These are phyloP conservation scores for Bergia sp. DNA, from an alignment of 92 coral and sea anemone genomes.

Conservation along the genomic window DNA sequence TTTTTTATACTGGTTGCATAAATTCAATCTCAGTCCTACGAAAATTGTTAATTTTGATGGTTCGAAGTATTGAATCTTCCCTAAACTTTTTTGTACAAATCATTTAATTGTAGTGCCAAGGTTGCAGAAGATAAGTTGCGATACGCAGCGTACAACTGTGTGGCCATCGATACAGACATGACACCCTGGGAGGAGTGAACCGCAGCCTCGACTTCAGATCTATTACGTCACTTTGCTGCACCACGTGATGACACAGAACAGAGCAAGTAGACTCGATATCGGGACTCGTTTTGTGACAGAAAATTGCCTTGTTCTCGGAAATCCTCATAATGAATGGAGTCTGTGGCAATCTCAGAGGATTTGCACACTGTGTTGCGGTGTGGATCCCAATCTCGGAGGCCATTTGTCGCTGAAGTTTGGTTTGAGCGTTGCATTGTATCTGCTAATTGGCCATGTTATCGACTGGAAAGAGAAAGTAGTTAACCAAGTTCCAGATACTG, in stretches of 20 bases:
- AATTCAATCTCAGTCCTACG: no score
- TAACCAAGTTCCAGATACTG: no score
- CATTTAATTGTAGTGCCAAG: conserved; percentile 69
- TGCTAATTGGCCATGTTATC: neutral
- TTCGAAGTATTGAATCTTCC: neutral
- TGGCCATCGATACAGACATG: conserved; percentile 96
- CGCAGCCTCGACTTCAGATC: conserved; percentile 8
- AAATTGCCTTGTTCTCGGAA: neutral
- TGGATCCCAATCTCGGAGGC: neutral
- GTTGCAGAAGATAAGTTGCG: conserved; percentile 98
- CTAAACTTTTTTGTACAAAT: neutral
- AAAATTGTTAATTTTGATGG: no score
- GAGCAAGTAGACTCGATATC: neutral
- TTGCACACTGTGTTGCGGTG: neutral
- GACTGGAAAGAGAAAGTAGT: no score
- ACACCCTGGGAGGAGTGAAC: conserved; percentile 96
- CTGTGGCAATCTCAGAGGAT: neutral
- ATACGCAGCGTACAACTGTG: conserved; percentile 97
- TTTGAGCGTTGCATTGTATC: neutral
- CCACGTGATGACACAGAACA: neutral
- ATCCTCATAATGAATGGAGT: neutral
- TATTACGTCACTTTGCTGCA: neutral
- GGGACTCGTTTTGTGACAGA: neutral
- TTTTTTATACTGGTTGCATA: no score
- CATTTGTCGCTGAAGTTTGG: no score